Evolutionary conservation across 2,888 invertebrate species (phyloP), one percentile per base, ranked within the genome.

Genomic region (Microctonus aethiopoides): DNA sequence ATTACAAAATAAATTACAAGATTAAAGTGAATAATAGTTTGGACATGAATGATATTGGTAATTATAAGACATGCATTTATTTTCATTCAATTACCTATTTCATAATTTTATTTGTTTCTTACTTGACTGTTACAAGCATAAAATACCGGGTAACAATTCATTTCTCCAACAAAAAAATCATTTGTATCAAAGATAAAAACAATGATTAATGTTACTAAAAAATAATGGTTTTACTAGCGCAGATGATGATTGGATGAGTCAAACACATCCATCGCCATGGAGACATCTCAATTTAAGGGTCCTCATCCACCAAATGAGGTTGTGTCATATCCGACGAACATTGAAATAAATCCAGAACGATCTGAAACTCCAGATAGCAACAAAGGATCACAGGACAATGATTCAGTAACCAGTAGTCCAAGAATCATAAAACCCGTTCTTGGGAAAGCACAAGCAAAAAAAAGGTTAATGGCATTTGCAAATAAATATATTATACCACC

Each of bases 401-500:
- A 67, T 16, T 68, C 73, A 0, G 59, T 51, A 11, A 74, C 79
- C 24, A 83, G 83, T 67, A 81, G 82, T 68, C 81, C 83, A 7
- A 84, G 81, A 73, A 68, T 81, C 24, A 74, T 79, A 13, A 86
- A 86, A 68, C 86, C 86, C 6, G 86, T 86, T 1, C 76, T 86
- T 68, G 86, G 86, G 22, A 86, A 84, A 77, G 74, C 83, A 26
- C 86, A 86, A 75, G 86, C 86, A 0, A 86, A 86, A 72, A 86
- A 86, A 61, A 78, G 86, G 56, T 77, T 86, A 20, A 85, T 86
- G 86, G 86, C 86, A 65, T 86, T 86, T 74, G 86, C 84, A 6
- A 86, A 84, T 73, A 83, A 84, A 63, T 85, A 83, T 60, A 81
- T 78, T 66, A 74, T 80, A 9, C 66, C 81, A 41, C 75, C 82